Evolutionary conservation across 2,113 vertebrate genomes (phyloP).

Genomic region (Amphilophus citrinellus): DNA sequence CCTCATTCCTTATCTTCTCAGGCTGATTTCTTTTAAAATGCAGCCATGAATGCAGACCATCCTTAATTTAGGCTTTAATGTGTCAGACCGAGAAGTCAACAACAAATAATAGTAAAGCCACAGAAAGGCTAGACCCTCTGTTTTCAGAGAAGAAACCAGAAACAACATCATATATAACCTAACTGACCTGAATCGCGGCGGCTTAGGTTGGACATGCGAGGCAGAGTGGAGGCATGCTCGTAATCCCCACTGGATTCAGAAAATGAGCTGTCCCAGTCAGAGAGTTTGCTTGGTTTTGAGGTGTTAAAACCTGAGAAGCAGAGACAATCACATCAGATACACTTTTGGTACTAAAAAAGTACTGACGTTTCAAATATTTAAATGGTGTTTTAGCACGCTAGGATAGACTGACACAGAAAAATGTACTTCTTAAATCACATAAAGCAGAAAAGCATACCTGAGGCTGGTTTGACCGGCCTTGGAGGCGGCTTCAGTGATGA

Average conservation of each 20-base stretch:
- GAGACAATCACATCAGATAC: not conserved
- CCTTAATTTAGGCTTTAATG: not conserved
- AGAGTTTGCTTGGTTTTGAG: slow-evolving; percentile 54
- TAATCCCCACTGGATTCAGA: slow-evolving; percentile 71
- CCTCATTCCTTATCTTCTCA: not conserved
- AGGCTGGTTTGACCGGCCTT: slow-evolving; percentile 64
- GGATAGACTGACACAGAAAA: not conserved
- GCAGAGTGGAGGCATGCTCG: slow-evolving; percentile 76
- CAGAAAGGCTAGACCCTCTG: not conserved
- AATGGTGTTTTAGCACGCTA: not conserved
- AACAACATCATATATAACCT: not conserved
- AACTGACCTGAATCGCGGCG: slow-evolving; percentile 53
- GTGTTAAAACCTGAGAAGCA: slow-evolving; percentile 47
- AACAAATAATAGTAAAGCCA: too few species aligned
- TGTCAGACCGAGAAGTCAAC: too few species aligned
- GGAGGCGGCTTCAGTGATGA: slow-evolving; percentile 68
- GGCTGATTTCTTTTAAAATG: not conserved
- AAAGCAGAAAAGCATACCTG: slow-evolving; percentile 43
- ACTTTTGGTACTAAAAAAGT: not conserved
- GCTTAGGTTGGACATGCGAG: slow-evolving; percentile 75
- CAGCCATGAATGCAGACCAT: not conserved
- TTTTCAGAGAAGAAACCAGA: not conserved
- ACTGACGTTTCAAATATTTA: not conserved
- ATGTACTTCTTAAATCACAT: not conserved
- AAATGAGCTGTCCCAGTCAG: slow-evolving; percentile 80